Conservation (phyloP, 2,113 vertebrate genomes). For the Pandion haliaetus region DNA sequence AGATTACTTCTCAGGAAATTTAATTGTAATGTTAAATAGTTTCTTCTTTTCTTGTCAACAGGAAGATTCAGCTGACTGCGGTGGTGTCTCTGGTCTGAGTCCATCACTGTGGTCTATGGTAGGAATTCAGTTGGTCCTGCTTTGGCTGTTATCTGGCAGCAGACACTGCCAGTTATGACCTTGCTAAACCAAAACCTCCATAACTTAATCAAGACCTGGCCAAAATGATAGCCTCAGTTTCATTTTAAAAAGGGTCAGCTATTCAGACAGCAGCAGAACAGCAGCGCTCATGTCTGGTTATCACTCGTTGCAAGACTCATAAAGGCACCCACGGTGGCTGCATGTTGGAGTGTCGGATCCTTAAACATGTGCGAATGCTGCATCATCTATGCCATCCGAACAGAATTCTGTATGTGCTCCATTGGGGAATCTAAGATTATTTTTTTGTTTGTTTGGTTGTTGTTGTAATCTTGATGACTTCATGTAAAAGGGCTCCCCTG, state of each 20-base stretch:
- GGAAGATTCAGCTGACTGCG: constrained; percentile 95
- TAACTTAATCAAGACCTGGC: constrained; percentile 71
- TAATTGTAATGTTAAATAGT: not conserved
- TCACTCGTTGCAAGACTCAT: constrained; percentile 17
- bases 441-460: not conserved
- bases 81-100: constrained; percentile 85
- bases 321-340: constrained; percentile 63
- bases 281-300: constrained; percentile 34
- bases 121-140: constrained; percentile 84
- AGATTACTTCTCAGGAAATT: not conserved
- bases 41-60: constrained; percentile 69
- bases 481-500: constrained; percentile 76
- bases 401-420: constrained; percentile 66
- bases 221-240: constrained; percentile 71
- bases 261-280: constrained; percentile 49
- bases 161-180: constrained; percentile 87
- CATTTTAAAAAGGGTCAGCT: constrained; percentile 51
- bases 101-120: constrained; percentile 84
- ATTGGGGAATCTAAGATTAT: constrained; percentile 15
- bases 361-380: constrained; percentile 76
- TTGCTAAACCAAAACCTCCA: constrained; percentile 70
- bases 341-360: constrained; percentile 77
- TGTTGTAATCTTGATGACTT: constrained; percentile 61
- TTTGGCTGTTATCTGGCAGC: constrained; percentile 87
- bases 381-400: constrained; percentile 71